Evolutionary conservation across 2,113 vertebrate species (phyloP), one percentile per base, ranked within the genome.

Genomic region (Mionectes macconnelli): DNA sequence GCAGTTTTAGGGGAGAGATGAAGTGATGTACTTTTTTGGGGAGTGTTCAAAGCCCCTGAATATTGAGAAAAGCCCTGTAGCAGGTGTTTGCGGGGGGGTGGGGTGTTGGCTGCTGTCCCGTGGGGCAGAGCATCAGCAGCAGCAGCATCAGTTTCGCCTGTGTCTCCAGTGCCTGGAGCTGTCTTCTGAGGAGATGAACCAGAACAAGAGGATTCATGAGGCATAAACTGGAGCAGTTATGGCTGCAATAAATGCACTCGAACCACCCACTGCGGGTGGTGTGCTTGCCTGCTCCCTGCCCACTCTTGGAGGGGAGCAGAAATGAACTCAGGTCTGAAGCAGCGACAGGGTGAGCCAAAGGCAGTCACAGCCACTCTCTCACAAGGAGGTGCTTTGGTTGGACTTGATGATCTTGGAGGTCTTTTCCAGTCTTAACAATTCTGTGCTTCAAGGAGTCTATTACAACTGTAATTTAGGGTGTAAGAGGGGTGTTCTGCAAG

Each of bases 51-150:
- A 60, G 59, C 40, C 2, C n/a, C 3, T 8, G 10, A 1, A 4
- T 8, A 0, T 22, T 9, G 45, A 52, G 13, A 27, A 17, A 9
- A 44, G 30, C 59, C 33, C 25, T 2, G 44, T 10, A 17, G 20
- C 22, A 33, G 35, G 52, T 21, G 3, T 1, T 1, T 27, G 27
- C 3, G 15, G 18, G 4, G 5, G 37, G 8, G 17, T n/a, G 44
- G 44, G 44, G 8, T 7, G 44, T 9, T 1, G 0, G 7, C 50
- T 37, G 2, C 19, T 2, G 0, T 5, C 57, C 70, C 3, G 3
- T 7, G 28, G 60, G 62, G 33, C 49, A 30, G 30, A 44, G 68
- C 21, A 1, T 4, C 6, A 11, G 62, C 7, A 13, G 55, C 49
- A 69, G 18, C 31, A 12, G 23, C 4, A 2, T 28, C 0, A 16